A percentile compares a stretch with the other conserved stretches of the same genome.
These are phyloP conservation scores for Scaptomyza pallida DNA, from an alignment of 1,140 invertebrate species.

Conservation along the genomic window DNA sequence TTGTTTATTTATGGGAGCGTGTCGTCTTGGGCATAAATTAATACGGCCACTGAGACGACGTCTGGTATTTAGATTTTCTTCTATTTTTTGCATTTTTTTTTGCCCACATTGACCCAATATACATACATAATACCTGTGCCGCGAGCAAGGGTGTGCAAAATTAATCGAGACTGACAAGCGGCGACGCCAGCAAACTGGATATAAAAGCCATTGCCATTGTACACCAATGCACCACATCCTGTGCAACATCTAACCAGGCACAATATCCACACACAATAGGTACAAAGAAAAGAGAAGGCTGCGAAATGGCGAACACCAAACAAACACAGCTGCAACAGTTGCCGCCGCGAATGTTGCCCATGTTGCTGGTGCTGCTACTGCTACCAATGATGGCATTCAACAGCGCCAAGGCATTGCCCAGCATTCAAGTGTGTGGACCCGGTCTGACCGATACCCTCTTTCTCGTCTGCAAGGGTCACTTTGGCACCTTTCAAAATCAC, in stretches of 20 bases:
- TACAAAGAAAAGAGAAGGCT: neutral
- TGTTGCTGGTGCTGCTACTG: constrained; percentile 20
- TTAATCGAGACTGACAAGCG: constrained; percentile 59
- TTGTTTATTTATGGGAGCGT: neutral
- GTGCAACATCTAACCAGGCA: constrained; percentile 13
- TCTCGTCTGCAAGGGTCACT: constrained; percentile 23
- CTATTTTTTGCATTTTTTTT: too few species aligned
- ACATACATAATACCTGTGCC: neutral
- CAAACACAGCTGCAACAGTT: constrained; percentile 11
- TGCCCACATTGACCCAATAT: constrained; percentile 49
- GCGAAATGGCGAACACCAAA: constrained; percentile 29
- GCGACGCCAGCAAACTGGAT: constrained; percentile 18
- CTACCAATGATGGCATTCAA: constrained; percentile 26
- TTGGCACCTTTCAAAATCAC: neutral
- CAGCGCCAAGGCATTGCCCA: constrained; percentile 13
- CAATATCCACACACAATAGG: neutral
- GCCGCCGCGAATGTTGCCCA: neutral
- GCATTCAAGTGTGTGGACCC: constrained; percentile 30
- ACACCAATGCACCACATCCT: constrained; percentile 48
- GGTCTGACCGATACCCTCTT: constrained; percentile 22
- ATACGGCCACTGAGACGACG: neutral
- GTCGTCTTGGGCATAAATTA: constrained; percentile 24
- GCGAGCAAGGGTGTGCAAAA: neutral
- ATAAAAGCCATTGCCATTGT: constrained; percentile 45
- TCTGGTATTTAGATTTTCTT: constrained; percentile 27